Conservation (phyloP, 1,140 invertebrate genomes). For the Tetragnatha versicolor region DNA sequence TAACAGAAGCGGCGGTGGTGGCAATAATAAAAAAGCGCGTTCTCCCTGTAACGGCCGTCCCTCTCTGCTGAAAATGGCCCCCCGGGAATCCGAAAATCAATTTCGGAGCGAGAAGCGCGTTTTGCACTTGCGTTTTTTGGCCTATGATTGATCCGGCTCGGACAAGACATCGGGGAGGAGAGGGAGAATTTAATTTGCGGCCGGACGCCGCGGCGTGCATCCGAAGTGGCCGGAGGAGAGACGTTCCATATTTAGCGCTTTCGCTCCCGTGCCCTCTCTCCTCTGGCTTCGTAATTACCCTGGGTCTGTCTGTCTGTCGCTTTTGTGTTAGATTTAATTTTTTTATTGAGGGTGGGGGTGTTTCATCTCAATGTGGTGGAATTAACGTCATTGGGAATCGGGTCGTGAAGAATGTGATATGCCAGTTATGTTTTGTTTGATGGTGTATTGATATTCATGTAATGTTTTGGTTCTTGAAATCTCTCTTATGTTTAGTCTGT, state of each 20-base stretch:
- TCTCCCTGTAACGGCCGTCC: neutral
- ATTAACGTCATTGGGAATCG: too few species aligned
- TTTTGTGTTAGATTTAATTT: too few species aligned
- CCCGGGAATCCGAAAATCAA: conserved; percentile 54
- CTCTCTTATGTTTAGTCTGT: too few species aligned
- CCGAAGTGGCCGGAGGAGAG: conserved; percentile 37
- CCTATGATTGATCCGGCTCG: conserved; percentile 55
- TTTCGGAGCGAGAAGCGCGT: conserved; percentile 52
- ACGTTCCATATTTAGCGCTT: conserved; percentile 48
- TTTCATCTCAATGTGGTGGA: too few species aligned
- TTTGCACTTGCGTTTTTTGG: conserved; percentile 57
- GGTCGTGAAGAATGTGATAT: too few species aligned
- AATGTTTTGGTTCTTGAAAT: too few species aligned
- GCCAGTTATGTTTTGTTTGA: too few species aligned
- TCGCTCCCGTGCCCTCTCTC: neutral
- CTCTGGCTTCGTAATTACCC: neutral
- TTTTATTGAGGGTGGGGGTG: too few species aligned
- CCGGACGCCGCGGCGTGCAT: conserved; percentile 51
- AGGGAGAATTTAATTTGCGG: conserved; percentile 56
- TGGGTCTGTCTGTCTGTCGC: neutral
- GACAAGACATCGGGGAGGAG: conserved; percentile 51
- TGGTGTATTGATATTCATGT: too few species aligned
- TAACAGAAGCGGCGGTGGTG: too few species aligned
- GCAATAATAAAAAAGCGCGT: too few species aligned
- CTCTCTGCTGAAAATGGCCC: conserved; percentile 45